A percentile compares a stretch with the other conserved stretches of the same genome.
phyloP scores from a whole-genome alignment of 2,797 vertebrate genomes.

The Premnoplex brunnescens region DNA sequence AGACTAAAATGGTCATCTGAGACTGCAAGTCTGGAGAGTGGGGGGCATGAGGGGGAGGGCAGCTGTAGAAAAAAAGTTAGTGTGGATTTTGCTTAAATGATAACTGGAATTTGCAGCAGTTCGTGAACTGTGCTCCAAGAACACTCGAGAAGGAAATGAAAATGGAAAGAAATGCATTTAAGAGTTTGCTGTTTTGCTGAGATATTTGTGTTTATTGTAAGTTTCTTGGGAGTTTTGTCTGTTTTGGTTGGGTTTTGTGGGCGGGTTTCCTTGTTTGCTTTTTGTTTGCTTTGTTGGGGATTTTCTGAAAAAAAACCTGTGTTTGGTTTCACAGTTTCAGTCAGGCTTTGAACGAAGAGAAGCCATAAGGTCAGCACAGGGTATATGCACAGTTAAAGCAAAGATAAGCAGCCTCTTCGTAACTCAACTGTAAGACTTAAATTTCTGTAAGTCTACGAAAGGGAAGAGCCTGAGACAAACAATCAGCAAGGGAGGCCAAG shows the following conservation, averaged over 20 bases:
- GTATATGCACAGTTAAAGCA: neutral
- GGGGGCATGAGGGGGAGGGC: too few species aligned
- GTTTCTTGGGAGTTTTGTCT: neutral
- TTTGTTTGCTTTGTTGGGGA: neutral
- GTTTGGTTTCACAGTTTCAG: neutral
- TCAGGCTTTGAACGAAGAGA: neutral
- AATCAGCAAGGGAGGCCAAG: neutral
- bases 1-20: constrained; percentile 1
- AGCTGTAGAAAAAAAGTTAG: neutral
- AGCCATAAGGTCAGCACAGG: neutral
- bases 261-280: neutral
- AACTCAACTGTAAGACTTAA: neutral
- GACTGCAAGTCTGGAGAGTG: neutral
- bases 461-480: neutral
- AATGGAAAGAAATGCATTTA: neutral
- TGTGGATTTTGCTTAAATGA: neutral
- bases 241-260: neutral
- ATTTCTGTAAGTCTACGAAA: neutral
- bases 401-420: accelerated
- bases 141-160: neutral
- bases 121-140: neutral
- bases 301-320: neutral
- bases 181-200: neutral
- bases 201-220: neutral
- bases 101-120: neutral